phyloP scores from a whole-genome alignment of 2,888 invertebrate species.

The Anoncus sp. region DNA sequence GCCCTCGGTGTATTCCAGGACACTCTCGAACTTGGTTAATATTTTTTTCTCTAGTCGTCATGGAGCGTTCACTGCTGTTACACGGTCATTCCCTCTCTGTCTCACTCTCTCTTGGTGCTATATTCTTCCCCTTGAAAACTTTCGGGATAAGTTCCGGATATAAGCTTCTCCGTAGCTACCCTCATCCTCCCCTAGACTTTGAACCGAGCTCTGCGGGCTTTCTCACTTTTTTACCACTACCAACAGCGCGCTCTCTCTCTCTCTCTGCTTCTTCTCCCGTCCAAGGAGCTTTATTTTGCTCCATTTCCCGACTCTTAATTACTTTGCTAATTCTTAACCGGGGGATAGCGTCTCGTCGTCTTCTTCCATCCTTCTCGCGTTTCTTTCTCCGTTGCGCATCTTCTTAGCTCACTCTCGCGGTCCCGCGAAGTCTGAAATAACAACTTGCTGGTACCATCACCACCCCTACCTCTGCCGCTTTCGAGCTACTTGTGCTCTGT shows the following conservation, averaged over 20 bases:
- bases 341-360: conserved; percentile 68
- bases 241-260: not conserved
- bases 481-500: conserved; percentile 21
- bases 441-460: conserved; percentile 67
- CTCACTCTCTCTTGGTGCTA: conserved; percentile 33
- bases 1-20: conserved; percentile 3
- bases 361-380: conserved; percentile 6
- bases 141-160: conserved; percentile 77
- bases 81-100: conserved; percentile 43
- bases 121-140: conserved; percentile 55
- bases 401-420: conserved; percentile 68
- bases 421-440: conserved; percentile 76
- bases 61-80: conserved; percentile 20
- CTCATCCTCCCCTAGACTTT: conserved; percentile 51
- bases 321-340: conserved; percentile 81
- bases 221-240: conserved; percentile 42
- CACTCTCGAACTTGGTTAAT: conserved; percentile 46
- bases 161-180: conserved; percentile 69
- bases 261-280: not conserved
- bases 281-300: conserved; percentile 75
- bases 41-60: conserved; percentile 37
- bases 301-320: conserved; percentile 81
- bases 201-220: conserved; percentile 38
- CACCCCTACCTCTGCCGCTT: conserved; percentile 47
- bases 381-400: conserved; percentile 13